Evolutionary conservation across 2,888 invertebrate genomes (phyloP).

Genomic region (Bombylius discolor): DNA sequence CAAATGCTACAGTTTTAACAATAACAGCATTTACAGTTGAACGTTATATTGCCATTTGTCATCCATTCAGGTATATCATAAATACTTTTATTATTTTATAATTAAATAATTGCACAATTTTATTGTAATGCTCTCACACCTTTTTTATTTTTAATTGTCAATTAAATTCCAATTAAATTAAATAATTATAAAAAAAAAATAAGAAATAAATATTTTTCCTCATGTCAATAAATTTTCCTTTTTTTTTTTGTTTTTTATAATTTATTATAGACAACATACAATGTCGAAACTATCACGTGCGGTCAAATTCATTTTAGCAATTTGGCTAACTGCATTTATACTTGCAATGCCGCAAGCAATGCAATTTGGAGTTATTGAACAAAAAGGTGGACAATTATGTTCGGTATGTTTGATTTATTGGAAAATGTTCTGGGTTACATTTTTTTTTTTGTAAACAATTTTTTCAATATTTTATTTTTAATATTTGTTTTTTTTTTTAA

Average conservation of each 20-base stretch:
- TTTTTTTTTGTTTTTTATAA: not conserved
- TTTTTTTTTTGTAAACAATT: too few relatives aligned
- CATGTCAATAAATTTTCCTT: not conserved
- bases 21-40: constrained; percentile 85
- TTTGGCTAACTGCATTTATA: constrained; percentile 68
- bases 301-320: constrained; percentile 60
- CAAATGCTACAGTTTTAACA: constrained; percentile 71
- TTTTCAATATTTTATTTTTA: constrained; percentile 4
- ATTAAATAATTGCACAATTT: too few relatives aligned
- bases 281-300: constrained; percentile 80
- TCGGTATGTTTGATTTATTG: not conserved
- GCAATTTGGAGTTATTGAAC: constrained; percentile 32
- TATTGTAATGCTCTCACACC: too few relatives aligned
- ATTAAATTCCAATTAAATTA: too few relatives aligned
- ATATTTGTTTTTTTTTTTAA: not conserved
- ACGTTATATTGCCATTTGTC: constrained; percentile 75
- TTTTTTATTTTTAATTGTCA: too few relatives aligned
- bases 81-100: too few relatives aligned
- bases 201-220: not conserved
- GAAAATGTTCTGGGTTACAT: too few relatives aligned
- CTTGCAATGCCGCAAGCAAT: constrained; percentile 60
- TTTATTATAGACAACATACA: constrained; percentile 45
- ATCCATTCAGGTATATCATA: constrained; percentile 48
- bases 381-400: constrained; percentile 24
- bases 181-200: not conserved